Percentiles rank a stretch among this genome's conserved stretches.
phyloP scores from a whole-genome alignment of 2,888 invertebrate genomes.

The Heliconius ismenius region DNA sequence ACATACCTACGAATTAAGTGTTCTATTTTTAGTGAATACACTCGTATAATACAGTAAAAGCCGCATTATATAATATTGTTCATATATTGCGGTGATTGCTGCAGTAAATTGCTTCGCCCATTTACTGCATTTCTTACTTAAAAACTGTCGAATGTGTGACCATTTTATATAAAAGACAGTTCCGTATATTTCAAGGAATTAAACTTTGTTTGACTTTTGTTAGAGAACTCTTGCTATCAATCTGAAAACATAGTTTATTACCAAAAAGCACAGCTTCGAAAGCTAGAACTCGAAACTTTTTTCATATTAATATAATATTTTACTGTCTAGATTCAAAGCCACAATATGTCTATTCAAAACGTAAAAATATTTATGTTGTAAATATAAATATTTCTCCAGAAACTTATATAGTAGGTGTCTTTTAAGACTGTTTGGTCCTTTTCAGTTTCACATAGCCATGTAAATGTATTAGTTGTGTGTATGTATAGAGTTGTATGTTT shows the following conservation, averaged over 20 bases:
- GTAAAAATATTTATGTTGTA: too few relatives aligned
- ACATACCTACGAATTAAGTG: not conserved
- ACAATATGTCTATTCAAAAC: too few relatives aligned
- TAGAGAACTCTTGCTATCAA: not conserved
- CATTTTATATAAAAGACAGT: not conserved
- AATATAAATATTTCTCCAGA: too few relatives aligned
- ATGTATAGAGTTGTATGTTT: too few relatives aligned
- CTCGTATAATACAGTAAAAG: not conserved
- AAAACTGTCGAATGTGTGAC: not conserved
- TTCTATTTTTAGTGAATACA: slow-evolving; percentile 1
- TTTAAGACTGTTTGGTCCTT: too few relatives aligned
- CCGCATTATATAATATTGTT: slow-evolving; percentile 3
- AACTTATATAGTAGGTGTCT: too few relatives aligned
- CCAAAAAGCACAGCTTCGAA: not conserved
- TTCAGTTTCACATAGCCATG: too few relatives aligned
- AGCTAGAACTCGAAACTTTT: not conserved
- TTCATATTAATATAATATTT: too few relatives aligned
- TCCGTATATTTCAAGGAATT: not conserved
- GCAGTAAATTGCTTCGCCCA: slow-evolving; percentile 12
- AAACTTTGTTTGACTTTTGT: not conserved
- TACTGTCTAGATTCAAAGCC: too few relatives aligned
- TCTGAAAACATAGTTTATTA: not conserved
- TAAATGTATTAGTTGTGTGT: too few relatives aligned
- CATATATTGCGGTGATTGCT: slow-evolving; percentile 21
- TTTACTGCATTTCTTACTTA: slow-evolving; percentile 15